These are phyloP conservation scores for Caenorhabditis imperialis DNA, from an alignment of 2,888 invertebrate genomes.

Conservation along the genomic window DNA sequence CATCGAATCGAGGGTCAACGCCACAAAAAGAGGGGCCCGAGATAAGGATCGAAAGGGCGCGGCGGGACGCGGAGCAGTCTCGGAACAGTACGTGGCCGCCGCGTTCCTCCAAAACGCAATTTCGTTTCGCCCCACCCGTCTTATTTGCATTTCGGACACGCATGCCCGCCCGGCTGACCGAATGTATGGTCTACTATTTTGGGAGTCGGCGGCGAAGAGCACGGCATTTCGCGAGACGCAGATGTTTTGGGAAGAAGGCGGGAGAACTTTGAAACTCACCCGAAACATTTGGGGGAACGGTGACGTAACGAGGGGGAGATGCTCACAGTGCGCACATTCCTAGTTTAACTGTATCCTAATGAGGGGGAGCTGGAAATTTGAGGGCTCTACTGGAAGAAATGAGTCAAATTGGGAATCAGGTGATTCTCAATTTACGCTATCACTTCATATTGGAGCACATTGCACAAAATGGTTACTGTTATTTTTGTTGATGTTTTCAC, in stretches of 20 bases:
- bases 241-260: too few relatives aligned
- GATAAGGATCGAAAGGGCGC: slow-evolving; percentile 48
- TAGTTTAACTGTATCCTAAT: too few relatives aligned
- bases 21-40: slow-evolving; percentile 8
- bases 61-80: slow-evolving; percentile 40
- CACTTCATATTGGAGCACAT: too few relatives aligned
- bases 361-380: too few relatives aligned
- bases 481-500: too few relatives aligned
- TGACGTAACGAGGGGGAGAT: slow-evolving; percentile 35
- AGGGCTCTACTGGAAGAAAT: too few relatives aligned
- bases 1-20: too few relatives aligned
- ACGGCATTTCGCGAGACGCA: not conserved
- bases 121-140: not conserved
- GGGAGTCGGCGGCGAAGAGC: slow-evolving; percentile 27
- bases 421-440: too few relatives aligned
- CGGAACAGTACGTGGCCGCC: slow-evolving; percentile 40
- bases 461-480: too few relatives aligned
- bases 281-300: slow-evolving; percentile 20
- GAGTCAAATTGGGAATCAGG: too few relatives aligned
- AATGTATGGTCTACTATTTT: slow-evolving; percentile 44
- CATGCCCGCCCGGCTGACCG: slow-evolving; percentile 34
- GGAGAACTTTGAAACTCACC: slow-evolving; percentile 42
- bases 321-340: too few relatives aligned
- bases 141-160: slow-evolving; percentile 52
- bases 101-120: too few relatives aligned